phyloP scores from a whole-genome alignment of 2,113 vertebrate species.

The Phaetusa simplex region DNA sequence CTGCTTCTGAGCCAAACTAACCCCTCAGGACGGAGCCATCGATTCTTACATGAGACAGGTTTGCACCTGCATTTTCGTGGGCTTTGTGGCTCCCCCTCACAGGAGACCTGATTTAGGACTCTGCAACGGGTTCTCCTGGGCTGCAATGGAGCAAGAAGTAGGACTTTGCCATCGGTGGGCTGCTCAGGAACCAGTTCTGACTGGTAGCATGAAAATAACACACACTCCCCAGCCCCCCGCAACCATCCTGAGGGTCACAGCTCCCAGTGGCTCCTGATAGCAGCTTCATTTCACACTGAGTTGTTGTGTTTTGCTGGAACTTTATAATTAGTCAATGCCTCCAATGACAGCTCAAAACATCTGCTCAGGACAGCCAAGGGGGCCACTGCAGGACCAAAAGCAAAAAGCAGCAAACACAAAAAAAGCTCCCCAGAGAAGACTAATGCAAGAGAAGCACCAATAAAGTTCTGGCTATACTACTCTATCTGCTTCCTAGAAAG shows the following conservation, averaged over 20 bases:
- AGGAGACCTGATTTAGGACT: background rate
- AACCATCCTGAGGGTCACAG: background rate
- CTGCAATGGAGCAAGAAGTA: background rate
- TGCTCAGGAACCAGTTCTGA: background rate
- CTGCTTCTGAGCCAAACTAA: background rate
- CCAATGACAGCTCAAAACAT: background rate
- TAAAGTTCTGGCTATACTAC: background rate
- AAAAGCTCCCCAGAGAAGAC: background rate
- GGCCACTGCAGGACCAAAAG: background rate
- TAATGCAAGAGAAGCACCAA: background rate
- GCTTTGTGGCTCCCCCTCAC: background rate
- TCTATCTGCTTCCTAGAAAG: background rate
- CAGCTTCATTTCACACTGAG: background rate
- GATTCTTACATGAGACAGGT: background rate
- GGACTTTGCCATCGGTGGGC: background rate
- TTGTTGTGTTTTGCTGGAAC: background rate
- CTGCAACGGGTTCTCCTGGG: background rate
- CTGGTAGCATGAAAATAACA: background rate
- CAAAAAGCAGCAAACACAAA: background rate
- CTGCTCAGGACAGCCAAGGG: background rate
- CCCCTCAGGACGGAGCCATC: background rate
- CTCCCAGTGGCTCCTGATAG: background rate
- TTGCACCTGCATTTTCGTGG: background rate
- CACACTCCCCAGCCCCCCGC: rapidly evolving
- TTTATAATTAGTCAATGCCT: background rate